These are phyloP conservation scores for Menidia beryllina DNA, from an alignment of 2,113 vertebrate genomes.

Conservation along the genomic window DNA sequence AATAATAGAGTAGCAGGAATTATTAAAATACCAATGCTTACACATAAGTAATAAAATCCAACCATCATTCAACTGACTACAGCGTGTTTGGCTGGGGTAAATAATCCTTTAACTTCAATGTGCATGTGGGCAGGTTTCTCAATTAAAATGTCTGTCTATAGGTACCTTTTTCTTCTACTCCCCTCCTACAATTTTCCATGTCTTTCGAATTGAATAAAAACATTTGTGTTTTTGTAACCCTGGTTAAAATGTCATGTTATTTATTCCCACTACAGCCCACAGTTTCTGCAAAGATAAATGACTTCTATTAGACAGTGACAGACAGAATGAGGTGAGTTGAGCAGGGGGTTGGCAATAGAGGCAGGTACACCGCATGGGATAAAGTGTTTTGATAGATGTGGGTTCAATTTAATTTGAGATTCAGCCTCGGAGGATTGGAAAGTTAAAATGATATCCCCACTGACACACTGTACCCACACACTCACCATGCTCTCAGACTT, in stretches of 20 bases:
- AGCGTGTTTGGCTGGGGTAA: not conserved
- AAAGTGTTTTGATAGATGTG: conserved; percentile 35
- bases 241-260: conserved; percentile 14
- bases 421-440: conserved; percentile 15
- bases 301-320: conserved; percentile 34
- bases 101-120: not conserved
- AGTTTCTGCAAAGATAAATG: conserved; percentile 34
- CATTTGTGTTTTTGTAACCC: conserved; percentile 16
- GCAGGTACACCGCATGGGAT: conserved; percentile 11
- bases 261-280: conserved; percentile 18
- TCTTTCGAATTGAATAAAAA: conserved; percentile 14
- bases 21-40: too few relatives aligned
- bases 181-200: not conserved
- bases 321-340: conserved; percentile 72
- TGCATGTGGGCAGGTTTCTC: conserved; percentile 23
- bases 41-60: not conserved
- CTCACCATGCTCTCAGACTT: not conserved
- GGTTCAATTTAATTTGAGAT: conserved; percentile 48
- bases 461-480: conserved; percentile 43
- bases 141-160: conserved; percentile 20
- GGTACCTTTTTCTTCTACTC: conserved; percentile 4
- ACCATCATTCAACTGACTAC: not conserved
- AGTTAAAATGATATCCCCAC: conserved; percentile 16
- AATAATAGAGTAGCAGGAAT: too few relatives aligned
- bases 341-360: conserved; percentile 32